A percentile compares a stretch with the other conserved stretches of the same genome.
phyloP scores from a whole-genome alignment of 2,113 vertebrate species.

The Hippocampus barbouri region DNA sequence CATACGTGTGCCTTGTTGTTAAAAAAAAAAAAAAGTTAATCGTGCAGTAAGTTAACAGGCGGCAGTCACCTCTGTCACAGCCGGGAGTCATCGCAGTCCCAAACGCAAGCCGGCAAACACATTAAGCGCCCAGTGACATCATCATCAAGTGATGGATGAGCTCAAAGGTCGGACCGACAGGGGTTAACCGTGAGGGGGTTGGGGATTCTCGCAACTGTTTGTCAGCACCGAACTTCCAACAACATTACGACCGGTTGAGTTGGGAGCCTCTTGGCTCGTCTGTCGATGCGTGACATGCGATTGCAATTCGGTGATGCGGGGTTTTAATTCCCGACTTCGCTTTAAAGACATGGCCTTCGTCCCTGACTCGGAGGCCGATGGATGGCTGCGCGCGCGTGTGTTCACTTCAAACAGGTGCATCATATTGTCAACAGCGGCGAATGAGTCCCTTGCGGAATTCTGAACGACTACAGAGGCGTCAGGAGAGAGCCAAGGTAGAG shows the following conservation, averaged over 20 bases:
- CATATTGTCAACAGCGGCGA: constrained; percentile 41
- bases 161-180: background rate
- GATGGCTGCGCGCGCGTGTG: constrained; percentile 32
- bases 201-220: constrained; percentile 15
- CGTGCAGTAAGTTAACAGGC: background rate
- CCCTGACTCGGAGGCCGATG: constrained; percentile 30
- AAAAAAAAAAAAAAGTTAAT: constrained; percentile 6
- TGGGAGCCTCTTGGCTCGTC: background rate
- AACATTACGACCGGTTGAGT: background rate
- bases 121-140: background rate
- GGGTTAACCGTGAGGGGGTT: background rate
- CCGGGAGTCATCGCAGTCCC: background rate
- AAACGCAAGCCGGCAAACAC: too few species aligned
- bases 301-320: constrained; percentile 16
- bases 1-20: background rate
- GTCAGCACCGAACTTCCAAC: constrained; percentile 16
- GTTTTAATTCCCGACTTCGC: constrained; percentile 8
- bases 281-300: constrained; percentile 17
- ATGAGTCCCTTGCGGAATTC: background rate
- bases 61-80: background rate
- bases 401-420: constrained; percentile 50
- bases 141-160: constrained; percentile 21
- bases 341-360: constrained; percentile 16
- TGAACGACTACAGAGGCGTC: background rate
- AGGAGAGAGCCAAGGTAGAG: background rate